Percentiles rank a stretch among this genome's conserved stretches.
Conservation (phyloP, 2,888 invertebrate genomes). For the Nebria salina region DNA sequence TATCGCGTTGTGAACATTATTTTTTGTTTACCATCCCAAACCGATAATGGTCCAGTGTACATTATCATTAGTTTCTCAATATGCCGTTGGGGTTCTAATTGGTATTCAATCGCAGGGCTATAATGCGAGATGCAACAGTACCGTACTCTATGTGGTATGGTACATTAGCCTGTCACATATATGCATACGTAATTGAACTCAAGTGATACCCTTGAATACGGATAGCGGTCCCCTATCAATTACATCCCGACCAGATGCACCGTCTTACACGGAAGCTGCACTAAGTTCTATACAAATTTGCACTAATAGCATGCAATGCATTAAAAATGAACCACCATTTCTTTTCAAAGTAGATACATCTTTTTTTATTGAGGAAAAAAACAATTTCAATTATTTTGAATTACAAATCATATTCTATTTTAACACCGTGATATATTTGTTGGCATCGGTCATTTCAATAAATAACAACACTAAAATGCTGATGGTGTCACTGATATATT, state of each 20-base stretch:
- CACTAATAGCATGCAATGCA: background rate
- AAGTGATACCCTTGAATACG: slow-evolving; percentile 32
- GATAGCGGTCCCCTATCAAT: slow-evolving; percentile 32
- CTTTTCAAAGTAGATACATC: too few relatives aligned
- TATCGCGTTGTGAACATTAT: background rate
- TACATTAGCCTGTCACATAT: slow-evolving; percentile 39
- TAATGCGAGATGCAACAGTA: slow-evolving; percentile 4
- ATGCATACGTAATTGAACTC: slow-evolving; percentile 39
- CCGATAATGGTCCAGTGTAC: slow-evolving; percentile 25
- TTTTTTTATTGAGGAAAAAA: too few relatives aligned
- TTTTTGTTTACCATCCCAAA: slow-evolving; percentile 9
- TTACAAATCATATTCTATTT: background rate
- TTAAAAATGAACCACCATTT: background rate
- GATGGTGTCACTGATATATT: background rate
- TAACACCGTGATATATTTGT: background rate
- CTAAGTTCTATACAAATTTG: background rate
- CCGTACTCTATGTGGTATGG: slow-evolving; percentile 17
- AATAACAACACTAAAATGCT: background rate
- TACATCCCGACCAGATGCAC: slow-evolving; percentile 20
- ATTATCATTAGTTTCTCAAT: slow-evolving; percentile 19
- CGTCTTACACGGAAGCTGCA: background rate
- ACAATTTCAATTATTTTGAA: background rate
- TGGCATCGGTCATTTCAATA: background rate
- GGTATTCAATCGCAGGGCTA: slow-evolving; percentile 32
- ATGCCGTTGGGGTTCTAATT: slow-evolving; percentile 26